Conservation (phyloP, 23 tunicate genomes). For the Ascidia mentula region DNA sequence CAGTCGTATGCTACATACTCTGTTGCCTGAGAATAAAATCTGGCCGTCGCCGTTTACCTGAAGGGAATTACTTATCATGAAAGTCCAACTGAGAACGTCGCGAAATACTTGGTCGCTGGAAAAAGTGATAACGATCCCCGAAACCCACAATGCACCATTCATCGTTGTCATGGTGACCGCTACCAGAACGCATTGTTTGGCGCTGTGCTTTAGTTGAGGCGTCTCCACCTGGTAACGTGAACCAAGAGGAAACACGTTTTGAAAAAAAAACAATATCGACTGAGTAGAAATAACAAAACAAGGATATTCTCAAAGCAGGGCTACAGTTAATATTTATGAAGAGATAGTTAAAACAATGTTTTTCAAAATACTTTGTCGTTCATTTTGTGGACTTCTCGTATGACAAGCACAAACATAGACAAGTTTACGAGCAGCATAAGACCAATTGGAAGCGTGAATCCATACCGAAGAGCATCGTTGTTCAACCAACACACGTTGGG, state of each 20-base stretch:
- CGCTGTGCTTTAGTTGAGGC: neutral
- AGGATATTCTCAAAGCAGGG: too few relatives aligned
- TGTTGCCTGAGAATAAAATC: too few relatives aligned
- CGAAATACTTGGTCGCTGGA: neutral
- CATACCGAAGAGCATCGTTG: neutral
- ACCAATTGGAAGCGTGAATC: neutral
- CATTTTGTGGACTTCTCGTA: neutral
- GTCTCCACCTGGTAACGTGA: neutral
- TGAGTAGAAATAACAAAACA: too few relatives aligned
- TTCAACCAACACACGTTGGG: neutral
- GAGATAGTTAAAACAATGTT: too few relatives aligned
- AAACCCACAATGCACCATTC: slow-evolving; percentile 8
- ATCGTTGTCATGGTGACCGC: neutral
- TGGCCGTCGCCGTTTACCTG: neutral
- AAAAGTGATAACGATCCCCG: neutral
- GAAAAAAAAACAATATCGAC: too few relatives aligned
- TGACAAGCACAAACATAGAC: neutral
- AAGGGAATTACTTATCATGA: neutral
- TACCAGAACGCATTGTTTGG: neutral
- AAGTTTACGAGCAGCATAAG: neutral
- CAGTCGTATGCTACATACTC: too few relatives aligned
- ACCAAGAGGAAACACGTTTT: too few relatives aligned
- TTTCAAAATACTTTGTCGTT: neutral
- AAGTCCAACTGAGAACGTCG: neutral
- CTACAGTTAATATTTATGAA: too few relatives aligned